Evolutionary conservation across 2,888 invertebrate species (phyloP), one percentile per base, ranked within the genome.

Genomic region (Noctua comes): DNA sequence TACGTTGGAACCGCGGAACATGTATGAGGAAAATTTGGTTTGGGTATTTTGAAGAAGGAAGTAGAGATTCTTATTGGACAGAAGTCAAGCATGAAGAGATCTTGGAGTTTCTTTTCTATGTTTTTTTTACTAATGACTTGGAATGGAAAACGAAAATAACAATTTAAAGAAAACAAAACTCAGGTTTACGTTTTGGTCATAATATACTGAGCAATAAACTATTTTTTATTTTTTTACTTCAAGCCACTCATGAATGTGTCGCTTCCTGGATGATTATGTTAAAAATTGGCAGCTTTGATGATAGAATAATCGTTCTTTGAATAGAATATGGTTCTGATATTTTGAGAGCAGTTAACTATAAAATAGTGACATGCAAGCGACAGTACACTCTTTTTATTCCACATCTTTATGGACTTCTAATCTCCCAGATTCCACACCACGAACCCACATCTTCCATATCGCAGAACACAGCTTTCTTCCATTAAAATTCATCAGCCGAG

Each of bases 401-500:
- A 21, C 48, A 36, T 57, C 70, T 68, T 68, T 65, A 86, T 83
- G 59, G 54, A 48, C 8, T 76, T 73, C 73, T 84, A 73, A 85
- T 79, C 76, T 71, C 21, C 16, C 54, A 68, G 70, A 83, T 71
- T 83, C 68, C 79, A 68, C 62, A 66, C 68, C 51, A 62, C 43
- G 71, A 31, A 40, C 71, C 80, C 59, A 66, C 76, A 69, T 68
- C 66, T 71, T 57, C 40, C 80, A 80, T 87, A 85, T 87, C 87
- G 68, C 80, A 62, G 76, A 87, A 85, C 84, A 85, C 85, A 77
- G 73, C 77, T 85, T 87, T 87, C 85, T 85, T 85, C 85, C 85
- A 85, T 85, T 85, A 85, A 85, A 87, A 77, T 85, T 87, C 87
- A 87, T 85, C 85, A 85, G 73, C 73, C 72, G 87, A 74, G 70